These are phyloP conservation scores for Numida meleagris DNA, from an alignment of 2,113 vertebrate species.

Conservation along the genomic window DNA sequence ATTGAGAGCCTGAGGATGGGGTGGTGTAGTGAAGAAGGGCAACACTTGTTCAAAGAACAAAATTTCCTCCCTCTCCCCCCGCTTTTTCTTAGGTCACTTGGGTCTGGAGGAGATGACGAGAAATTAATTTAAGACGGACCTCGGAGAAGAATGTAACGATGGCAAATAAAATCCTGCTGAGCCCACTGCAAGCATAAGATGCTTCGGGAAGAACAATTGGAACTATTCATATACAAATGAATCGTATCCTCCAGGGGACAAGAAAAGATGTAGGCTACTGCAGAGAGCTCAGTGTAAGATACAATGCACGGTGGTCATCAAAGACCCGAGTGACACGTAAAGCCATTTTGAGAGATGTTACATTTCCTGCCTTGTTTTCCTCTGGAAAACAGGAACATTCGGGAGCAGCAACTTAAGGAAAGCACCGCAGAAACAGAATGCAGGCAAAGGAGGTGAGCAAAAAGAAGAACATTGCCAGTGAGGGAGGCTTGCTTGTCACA, in stretches of 20 bases:
- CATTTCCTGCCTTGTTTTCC: background rate
- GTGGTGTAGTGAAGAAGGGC: background rate
- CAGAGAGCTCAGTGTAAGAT: background rate
- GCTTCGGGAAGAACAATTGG: background rate
- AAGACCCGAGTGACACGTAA: background rate
- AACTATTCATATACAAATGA: constrained; percentile 4
- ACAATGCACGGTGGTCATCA: background rate
- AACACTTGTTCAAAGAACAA: background rate
- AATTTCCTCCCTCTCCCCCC: background rate
- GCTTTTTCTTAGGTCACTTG: background rate
- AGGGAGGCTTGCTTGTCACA: background rate
- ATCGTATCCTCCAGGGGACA: background rate
- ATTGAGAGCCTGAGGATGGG: background rate
- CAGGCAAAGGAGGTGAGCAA: background rate
- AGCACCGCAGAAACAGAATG: background rate
- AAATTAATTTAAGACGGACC: constrained; percentile 1
- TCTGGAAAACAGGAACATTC: background rate
- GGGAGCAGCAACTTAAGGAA: background rate
- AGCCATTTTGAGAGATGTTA: background rate
- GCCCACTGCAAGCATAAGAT: background rate
- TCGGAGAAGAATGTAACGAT: background rate
- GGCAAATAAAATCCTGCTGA: background rate
- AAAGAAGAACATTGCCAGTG: background rate
- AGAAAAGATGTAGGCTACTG: background rate
- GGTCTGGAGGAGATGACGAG: background rate